Evolutionary conservation across 2,888 invertebrate species (phyloP), one percentile per base, ranked within the genome.

Genomic region (Gnatocerus cornutus): DNA sequence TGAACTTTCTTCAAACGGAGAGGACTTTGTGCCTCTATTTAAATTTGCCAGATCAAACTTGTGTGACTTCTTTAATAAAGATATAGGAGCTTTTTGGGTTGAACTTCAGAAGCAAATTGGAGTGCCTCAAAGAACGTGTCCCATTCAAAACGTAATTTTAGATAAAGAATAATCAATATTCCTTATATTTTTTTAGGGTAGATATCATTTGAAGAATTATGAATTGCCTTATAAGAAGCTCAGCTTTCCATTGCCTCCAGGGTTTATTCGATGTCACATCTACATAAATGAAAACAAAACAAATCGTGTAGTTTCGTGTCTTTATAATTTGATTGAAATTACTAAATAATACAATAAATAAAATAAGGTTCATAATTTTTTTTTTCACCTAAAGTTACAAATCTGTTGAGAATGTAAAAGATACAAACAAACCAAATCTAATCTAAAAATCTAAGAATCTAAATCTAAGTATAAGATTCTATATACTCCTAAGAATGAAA

Each of bases 11-110:
- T 7, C 30, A 27, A 59, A 37, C 8, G 39, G 53, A 13, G 12
- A 53, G 1, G 14, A 30, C 8, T 64, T 12, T 10, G 16, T 16
- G 9, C 37, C 43, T 1, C 6, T 64, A 5, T 53, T 64, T 30
- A 55, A 64, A 33, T 27, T 55, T 7, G 8, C 53, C 3, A 64
- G 64, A 33, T 21, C 53, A 1, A 16, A 62, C 37, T 10, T 64
- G 4, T 64, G 64, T n/a, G 64, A 64, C 39, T 64, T 55, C 10
- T 16, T 64, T 1, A 55, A 64, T 10, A 64, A 64, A 16, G 64
- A 64, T 55, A 30, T 64, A n/a, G 64, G 64, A n/a, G n/a, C 43
- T 3, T 64, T 53, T 29, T 64, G 64, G 64, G 53, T 53, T 55
- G 64, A 64, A 43, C n/a, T 64, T 14, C 64, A 64, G 27, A 29